A percentile compares a stretch with the other conserved stretches of the same genome.
phyloP scores from a whole-genome alignment of 2,113 vertebrate species.

The Calidris pugnax region DNA sequence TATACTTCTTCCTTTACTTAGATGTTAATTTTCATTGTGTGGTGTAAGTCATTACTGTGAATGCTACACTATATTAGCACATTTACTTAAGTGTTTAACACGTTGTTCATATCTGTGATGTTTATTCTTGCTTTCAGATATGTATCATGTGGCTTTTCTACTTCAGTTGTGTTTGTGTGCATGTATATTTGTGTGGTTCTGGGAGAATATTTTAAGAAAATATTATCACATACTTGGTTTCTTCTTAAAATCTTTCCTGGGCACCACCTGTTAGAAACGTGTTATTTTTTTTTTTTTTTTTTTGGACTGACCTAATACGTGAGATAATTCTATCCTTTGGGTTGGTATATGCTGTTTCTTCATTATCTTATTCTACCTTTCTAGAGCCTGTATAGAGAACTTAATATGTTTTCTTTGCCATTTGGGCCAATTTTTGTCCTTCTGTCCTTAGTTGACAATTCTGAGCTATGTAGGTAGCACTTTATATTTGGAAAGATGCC shows the following conservation, averaged over 20 bases:
- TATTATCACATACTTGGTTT: neutral
- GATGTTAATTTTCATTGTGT: neutral
- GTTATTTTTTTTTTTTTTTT: neutral
- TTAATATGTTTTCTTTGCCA: neutral
- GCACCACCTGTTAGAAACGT: neutral
- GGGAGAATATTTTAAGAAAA: neutral
- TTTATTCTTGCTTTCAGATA: neutral
- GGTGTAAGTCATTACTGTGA: neutral
- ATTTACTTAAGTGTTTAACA: neutral
- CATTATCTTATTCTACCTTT: neutral
- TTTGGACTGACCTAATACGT: too few species aligned
- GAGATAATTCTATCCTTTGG: neutral
- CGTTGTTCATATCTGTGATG: neutral
- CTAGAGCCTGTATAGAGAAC: neutral
- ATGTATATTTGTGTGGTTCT: neutral
- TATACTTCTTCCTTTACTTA: neutral
- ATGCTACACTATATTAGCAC: neutral
- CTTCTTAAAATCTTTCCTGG: neutral
- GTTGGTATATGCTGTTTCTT: neutral
- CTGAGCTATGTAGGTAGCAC: neutral
- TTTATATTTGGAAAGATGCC: conserved; percentile 36
- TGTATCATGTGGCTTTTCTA: neutral
- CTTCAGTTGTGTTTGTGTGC: neutral
- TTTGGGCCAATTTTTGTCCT: neutral
- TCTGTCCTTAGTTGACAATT: neutral